Evolutionary conservation across 2,113 vertebrate species (phyloP), one percentile per base, ranked within the genome.

Genomic region (Clupea harengus): DNA sequence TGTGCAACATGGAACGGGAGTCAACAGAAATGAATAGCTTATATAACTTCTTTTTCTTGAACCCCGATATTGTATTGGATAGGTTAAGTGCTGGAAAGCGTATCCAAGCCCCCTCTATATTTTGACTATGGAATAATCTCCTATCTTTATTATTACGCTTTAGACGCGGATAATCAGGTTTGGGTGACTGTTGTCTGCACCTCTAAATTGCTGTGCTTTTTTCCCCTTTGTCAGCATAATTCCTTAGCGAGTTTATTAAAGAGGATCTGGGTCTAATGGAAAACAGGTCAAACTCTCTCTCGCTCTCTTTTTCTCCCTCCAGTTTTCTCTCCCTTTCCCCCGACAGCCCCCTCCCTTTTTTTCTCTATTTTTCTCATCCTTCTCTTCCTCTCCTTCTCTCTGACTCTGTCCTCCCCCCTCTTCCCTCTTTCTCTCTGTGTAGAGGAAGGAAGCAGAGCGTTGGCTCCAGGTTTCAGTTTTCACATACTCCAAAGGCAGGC

Each of bases 211-310:
- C 91, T 85, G 88, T 89, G 85, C 86, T 83, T 88, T 90, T 93
- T 95, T 92, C 90, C 92, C 88, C 88, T 93, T 93, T 93, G 93
- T 94, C 95, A 96, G 94, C 95, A 95, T 91, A 92, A 94, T 93
- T 94, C 88, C 87, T 83, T 89, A 85, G 92, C 93, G 91, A 90
- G 89, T 91, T 90, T 92, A 94, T 94, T 93, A 91, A 92, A 92
- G 92, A 93, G 82, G 92, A 93, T 94, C 92, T 94, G 92, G 89
- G 85, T 87, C 92, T 95, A 96, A 96, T 92, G 92, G 90, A 94
- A 95, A 95, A 93, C 93, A 95, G 93, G 94, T 93, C 92, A 92
- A 89, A 86, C 81, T 50, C 78, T 84, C 84, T 85, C 45, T 85
- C 15, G 22, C 83, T 84, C 67, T 92, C 90, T 89, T 1, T 64